Evolutionary conservation across 2,888 invertebrate genomes (phyloP).

Genomic region (Ochropacha duplaris): DNA sequence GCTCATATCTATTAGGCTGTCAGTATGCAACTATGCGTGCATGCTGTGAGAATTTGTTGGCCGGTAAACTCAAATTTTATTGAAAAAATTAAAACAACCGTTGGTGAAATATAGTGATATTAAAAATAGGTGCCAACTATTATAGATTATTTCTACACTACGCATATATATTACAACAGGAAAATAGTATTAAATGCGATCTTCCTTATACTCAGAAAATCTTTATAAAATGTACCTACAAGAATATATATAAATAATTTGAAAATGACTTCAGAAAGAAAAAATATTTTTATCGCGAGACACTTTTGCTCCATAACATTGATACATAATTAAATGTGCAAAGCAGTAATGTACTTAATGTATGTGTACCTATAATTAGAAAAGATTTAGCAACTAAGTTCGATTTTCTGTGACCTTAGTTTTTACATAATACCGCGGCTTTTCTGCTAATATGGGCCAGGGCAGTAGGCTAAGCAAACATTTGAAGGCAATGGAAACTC

Average conservation of each 20-base stretch:
- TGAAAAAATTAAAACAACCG: too few species aligned
- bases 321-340: not conserved
- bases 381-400: not conserved
- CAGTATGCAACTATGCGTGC: not conserved
- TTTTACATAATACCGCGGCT: not conserved
- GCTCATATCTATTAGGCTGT: not conserved
- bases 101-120: too few species aligned
- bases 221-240: not conserved
- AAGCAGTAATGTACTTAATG: not conserved
- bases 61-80: too few species aligned
- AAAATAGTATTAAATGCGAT: not conserved
- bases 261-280: not conserved
- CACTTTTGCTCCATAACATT: too few species aligned
- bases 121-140: too few species aligned
- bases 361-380: not conserved
- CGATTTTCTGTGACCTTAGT: not conserved
- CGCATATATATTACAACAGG: not conserved
- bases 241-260: not conserved
- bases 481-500: not conserved
- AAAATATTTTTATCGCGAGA: too few species aligned
- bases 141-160: not conserved
- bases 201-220: not conserved
- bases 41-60: too few species aligned
- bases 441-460: not conserved
- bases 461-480: not conserved